Percentiles rank a stretch among this genome's conserved stretches.
Conservation (phyloP, 2,797 vertebrate genomes). For the Poecile montanus region DNA sequence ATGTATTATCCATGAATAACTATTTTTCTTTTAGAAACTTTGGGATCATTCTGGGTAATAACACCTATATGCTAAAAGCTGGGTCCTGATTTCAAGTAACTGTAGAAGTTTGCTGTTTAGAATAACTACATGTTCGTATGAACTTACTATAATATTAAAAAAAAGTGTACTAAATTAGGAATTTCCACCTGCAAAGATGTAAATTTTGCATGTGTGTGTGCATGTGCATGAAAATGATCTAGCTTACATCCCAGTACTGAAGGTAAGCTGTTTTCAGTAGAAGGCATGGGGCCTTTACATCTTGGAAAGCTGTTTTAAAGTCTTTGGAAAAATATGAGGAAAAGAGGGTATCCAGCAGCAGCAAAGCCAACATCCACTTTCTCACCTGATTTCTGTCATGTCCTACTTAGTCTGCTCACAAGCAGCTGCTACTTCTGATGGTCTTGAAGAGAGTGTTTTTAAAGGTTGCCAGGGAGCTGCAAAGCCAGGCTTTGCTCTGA, state of each 20-base stretch:
- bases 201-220: neutral
- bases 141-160: neutral
- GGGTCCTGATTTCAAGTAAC: neutral
- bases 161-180: neutral
- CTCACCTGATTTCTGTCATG: neutral
- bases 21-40: neutral
- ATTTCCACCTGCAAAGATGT: neutral
- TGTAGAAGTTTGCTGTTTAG: neutral
- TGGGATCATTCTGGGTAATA: neutral
- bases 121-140: neutral
- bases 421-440: neutral
- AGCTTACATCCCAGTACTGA: neutral
- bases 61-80: neutral
- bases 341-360: neutral
- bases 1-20: neutral
- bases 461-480: neutral
- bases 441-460: neutral
- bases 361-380: neutral
- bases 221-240: neutral
- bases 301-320: neutral
- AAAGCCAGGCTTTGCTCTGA: neutral
- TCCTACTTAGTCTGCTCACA: neutral
- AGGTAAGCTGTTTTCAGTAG: neutral
- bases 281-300: neutral
- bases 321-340: neutral